phyloP scores from a whole-genome alignment of 2,888 invertebrate species.

The Mimachlamys varia region DNA sequence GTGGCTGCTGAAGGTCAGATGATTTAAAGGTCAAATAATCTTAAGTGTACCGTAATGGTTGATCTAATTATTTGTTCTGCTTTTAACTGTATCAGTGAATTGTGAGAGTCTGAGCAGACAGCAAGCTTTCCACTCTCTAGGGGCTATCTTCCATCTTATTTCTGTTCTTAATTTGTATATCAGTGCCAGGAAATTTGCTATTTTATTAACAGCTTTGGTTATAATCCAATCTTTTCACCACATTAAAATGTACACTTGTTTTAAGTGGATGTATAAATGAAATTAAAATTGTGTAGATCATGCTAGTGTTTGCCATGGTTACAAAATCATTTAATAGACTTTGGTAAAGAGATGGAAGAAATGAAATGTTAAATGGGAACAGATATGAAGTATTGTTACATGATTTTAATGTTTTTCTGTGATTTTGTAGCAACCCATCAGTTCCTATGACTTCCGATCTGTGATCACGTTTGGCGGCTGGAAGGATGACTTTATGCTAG shows the following conservation, averaged over 20 bases:
- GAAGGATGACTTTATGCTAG: slow-evolving; percentile 98
- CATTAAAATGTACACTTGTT: neutral
- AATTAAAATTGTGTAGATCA: no score
- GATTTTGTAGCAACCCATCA: slow-evolving; percentile 82
- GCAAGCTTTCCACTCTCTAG: neutral
- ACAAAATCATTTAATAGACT: neutral
- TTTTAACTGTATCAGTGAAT: neutral
- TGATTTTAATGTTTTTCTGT: neutral
- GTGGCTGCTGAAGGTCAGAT: neutral
- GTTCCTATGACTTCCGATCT: slow-evolving; percentile 92
- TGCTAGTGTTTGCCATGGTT: neutral
- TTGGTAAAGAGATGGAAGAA: no score
- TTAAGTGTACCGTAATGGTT: neutral
- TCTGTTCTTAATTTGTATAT: neutral
- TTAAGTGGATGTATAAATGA: neutral
- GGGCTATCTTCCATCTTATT: neutral
- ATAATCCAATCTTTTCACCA: neutral
- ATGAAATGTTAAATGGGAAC: neutral
- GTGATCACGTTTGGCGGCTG: slow-evolving; percentile 98
- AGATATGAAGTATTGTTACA: neutral
- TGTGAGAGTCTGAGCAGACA: neutral
- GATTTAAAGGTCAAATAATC: neutral
- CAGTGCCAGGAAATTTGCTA: neutral
- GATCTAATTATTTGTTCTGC: neutral
- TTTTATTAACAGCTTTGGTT: neutral